Evolutionary conservation across 2,797 vertebrate species (phyloP).

Genomic region (Darevskia nairensis): DNA sequence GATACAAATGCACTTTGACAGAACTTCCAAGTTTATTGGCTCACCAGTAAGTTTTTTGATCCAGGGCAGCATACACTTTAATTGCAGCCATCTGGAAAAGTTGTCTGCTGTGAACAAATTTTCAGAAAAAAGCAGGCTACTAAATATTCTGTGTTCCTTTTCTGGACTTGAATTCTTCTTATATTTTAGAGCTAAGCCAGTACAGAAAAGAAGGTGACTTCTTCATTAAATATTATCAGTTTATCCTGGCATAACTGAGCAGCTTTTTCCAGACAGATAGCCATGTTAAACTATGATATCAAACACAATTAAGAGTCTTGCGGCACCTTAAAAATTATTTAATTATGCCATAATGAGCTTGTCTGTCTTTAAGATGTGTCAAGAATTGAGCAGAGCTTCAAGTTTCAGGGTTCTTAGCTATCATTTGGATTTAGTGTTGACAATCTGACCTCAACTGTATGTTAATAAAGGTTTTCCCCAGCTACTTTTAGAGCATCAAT

Average conservation of each 20-base stretch:
- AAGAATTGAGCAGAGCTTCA: neutral
- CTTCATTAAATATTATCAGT: neutral
- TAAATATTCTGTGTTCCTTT: neutral
- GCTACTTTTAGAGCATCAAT: neutral
- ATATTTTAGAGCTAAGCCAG: neutral
- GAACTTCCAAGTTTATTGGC: conserved; percentile 27
- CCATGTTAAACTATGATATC: no score
- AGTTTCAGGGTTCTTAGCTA: neutral
- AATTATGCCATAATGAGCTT: no score
- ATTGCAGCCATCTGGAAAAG: conserved; percentile 31
- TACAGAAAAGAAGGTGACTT: neutral
- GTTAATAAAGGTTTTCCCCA: conserved; percentile 19
- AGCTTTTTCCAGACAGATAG: no score
- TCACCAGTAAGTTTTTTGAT: conserved; percentile 31
- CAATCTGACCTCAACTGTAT: conserved; percentile 3
- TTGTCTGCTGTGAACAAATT: neutral
- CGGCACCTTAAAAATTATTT: no score
- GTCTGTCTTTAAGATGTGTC: no score
- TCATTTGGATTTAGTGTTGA: neutral
- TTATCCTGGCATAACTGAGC: neutral
- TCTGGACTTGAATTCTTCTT: neutral
- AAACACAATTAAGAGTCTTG: no score
- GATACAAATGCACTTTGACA: conserved; percentile 47
- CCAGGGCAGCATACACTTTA: neutral
- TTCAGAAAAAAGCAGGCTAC: neutral